These are phyloP conservation scores for Lycia hirtaria DNA, from an alignment of 2,888 invertebrate genomes.

Conservation along the genomic window DNA sequence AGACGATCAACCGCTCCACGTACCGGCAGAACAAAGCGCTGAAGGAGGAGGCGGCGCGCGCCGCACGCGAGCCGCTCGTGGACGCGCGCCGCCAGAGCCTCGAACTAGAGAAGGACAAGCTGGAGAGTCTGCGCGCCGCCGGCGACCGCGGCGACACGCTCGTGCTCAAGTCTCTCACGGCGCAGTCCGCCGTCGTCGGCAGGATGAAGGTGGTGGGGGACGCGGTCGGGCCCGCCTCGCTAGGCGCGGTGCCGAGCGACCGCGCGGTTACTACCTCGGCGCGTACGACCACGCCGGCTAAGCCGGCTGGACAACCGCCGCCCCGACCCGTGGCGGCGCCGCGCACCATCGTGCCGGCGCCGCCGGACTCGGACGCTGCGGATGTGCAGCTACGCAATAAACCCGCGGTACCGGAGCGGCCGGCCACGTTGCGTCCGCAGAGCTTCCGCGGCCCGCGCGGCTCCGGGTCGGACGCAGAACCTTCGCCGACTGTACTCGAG, in stretches of 20 bases:
- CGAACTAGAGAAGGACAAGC: constrained; percentile 82
- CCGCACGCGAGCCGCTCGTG: constrained; percentile 70
- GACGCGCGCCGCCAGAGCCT: constrained; percentile 83
- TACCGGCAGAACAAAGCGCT: constrained; percentile 82
- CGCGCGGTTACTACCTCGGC: constrained; percentile 54
- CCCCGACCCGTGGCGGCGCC: constrained; percentile 80
- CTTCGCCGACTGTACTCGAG: constrained; percentile 84
- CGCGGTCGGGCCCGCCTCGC: constrained; percentile 68
- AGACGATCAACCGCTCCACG: constrained; percentile 86
- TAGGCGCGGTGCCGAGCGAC: constrained; percentile 50
- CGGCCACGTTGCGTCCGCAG: constrained; percentile 88
- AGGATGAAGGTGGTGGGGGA: constrained; percentile 75
- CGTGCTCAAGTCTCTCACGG: constrained; percentile 70
- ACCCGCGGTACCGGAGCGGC: constrained; percentile 93
- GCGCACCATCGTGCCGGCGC: constrained; percentile 66
- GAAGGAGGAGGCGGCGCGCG: constrained; percentile 72
- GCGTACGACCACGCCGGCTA: constrained; percentile 52
- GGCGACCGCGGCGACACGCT: constrained; percentile 53
- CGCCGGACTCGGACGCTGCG: constrained; percentile 54
- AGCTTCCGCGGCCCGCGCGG: constrained; percentile 78
- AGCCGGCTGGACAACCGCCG: constrained; percentile 84
- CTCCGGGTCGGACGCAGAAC: constrained; percentile 47
- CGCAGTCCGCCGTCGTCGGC: constrained; percentile 74
- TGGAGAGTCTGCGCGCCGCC: constrained; percentile 58
- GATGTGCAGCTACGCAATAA: constrained; percentile 87